Evolutionary conservation across 2,888 invertebrate genomes (phyloP).

Genomic region (Trichogramma evanescens): DNA sequence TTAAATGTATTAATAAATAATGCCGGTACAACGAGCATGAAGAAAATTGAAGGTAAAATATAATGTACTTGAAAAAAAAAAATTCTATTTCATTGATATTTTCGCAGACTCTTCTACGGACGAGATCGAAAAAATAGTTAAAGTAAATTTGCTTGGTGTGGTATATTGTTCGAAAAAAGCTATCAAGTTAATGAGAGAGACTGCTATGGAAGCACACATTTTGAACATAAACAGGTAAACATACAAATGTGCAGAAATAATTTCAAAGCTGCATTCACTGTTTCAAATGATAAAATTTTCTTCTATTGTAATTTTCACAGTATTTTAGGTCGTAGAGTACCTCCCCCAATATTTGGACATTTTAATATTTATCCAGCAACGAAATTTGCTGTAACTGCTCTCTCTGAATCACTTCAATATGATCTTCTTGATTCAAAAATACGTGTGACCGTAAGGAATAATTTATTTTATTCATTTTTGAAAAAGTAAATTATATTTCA

Average conservation of each 20-base stretch:
- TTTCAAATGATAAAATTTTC: neutral
- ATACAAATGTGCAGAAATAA: neutral
- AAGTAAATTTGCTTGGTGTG: conserved; percentile 27
- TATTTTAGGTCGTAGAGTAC: conserved; percentile 47
- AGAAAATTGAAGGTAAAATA: neutral
- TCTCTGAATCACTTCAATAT: conserved; percentile 53
- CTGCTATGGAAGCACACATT: conserved; percentile 28
- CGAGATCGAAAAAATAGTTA: conserved; percentile 15
- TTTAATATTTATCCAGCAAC: conserved; percentile 53
- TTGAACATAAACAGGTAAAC: conserved; percentile 32
- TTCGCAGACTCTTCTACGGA: neutral
- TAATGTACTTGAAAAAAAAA: neutral
- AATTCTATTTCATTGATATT: neutral
- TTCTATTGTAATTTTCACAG: conserved; percentile 24
- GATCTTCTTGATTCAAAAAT: conserved; percentile 46
- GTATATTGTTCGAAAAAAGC: conserved; percentile 30
- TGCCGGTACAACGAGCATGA: conserved; percentile 31
- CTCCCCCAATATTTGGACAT: neutral
- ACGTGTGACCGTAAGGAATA: conserved; percentile 25
- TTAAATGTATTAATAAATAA: conserved; percentile 42
- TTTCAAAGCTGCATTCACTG: too few relatives aligned
- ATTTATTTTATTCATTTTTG: neutral
- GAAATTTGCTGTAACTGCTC: conserved; percentile 54
- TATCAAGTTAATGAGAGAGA: conserved; percentile 29
- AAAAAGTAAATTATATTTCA: neutral